Percentiles rank a stretch among this genome's conserved stretches.
These are phyloP conservation scores for Hydrotaea cyrtoneurina DNA, from an alignment of 2,888 invertebrate species.

Conservation along the genomic window DNA sequence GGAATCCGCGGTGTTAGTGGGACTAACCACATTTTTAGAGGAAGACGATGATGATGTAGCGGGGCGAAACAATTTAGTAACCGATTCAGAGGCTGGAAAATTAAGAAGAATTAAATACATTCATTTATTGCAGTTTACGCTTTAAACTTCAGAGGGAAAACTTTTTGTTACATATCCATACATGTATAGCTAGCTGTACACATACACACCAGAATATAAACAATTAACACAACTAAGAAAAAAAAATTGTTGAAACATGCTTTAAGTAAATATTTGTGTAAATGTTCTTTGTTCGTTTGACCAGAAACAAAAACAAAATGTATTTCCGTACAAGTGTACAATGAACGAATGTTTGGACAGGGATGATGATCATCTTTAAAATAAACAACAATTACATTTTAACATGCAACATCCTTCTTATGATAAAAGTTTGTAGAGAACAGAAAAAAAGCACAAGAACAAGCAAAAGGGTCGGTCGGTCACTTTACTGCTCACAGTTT, in stretches of 20 bases:
- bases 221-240: slow-evolving; percentile 61
- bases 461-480: slow-evolving; percentile 13
- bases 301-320: slow-evolving; percentile 23
- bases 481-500: background rate
- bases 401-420: slow-evolving; percentile 67
- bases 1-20: slow-evolving; percentile 72
- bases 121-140: slow-evolving; percentile 16
- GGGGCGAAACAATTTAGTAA: slow-evolving; percentile 80
- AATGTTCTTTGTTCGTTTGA: slow-evolving; percentile 4
- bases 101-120: slow-evolving; percentile 44
- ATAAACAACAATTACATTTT: slow-evolving; percentile 66
- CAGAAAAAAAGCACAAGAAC: background rate
- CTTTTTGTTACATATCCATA: background rate
- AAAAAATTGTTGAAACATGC: slow-evolving; percentile 48
- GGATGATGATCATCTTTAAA: slow-evolving; percentile 58
- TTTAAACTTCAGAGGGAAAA: slow-evolving; percentile 32
- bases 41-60: slow-evolving; percentile 70
- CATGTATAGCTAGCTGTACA: slow-evolving; percentile 47
- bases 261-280: slow-evolving; percentile 55
- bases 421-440: slow-evolving; percentile 54
- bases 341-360: slow-evolving; percentile 49
- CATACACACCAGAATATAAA: slow-evolving; percentile 62
- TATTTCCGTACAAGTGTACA: background rate
- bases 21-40: slow-evolving; percentile 73
- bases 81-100: slow-evolving; percentile 76